Percentiles rank a stretch among this genome's conserved stretches.
Conservation (phyloP, 2,797 vertebrate genomes). For the Premnoplex brunnescens region DNA sequence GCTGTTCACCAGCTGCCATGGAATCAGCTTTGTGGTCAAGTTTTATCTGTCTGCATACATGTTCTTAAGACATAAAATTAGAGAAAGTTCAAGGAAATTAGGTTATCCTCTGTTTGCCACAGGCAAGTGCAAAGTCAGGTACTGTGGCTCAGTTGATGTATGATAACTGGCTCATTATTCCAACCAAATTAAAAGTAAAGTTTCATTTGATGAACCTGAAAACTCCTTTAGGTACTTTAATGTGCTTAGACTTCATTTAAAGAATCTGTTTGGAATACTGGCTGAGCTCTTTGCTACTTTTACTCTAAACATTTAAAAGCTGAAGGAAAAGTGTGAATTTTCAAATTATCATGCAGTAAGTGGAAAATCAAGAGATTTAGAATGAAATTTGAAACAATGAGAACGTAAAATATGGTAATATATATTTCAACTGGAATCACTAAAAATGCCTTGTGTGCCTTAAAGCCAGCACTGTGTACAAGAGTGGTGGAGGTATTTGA, state of each 20-base stretch:
- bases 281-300: background rate
- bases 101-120: background rate
- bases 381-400: background rate
- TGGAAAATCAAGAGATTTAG: background rate
- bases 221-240: background rate
- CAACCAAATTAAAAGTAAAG: background rate
- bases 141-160: background rate
- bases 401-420: background rate
- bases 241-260: background rate
- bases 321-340: background rate
- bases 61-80: background rate
- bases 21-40: background rate
- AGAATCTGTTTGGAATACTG: background rate
- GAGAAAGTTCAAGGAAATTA: background rate
- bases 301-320: background rate
- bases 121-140: background rate
- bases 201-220: background rate
- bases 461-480: background rate
- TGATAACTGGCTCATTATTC: background rate
- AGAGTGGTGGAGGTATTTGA: background rate
- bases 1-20: background rate
- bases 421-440: background rate
- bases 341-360: background rate
- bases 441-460: background rate
- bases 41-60: background rate